Evolutionary conservation across 2,797 vertebrate species (phyloP).

Genomic region (Hemibagrus guttatus): DNA sequence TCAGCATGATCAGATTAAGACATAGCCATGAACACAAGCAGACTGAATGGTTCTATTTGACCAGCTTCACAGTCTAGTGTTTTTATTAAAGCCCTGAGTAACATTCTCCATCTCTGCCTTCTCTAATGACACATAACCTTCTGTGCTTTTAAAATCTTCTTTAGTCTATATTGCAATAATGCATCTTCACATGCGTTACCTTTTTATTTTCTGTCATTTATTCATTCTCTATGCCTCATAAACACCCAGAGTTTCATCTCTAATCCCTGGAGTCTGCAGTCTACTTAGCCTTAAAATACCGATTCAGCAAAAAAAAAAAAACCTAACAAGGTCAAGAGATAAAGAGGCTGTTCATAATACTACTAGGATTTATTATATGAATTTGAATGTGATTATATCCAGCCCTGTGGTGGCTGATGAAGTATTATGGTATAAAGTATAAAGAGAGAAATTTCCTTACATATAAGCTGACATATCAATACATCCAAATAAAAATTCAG

Average conservation of each 20-base stretch:
- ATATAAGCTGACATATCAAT: background rate
- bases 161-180: background rate
- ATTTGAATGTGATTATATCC: background rate
- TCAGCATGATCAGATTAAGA: background rate
- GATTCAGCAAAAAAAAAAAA: background rate
- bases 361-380: background rate
- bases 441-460: background rate
- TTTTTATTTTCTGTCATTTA: conserved; percentile 2
- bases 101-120: background rate
- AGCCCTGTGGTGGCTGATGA: background rate
- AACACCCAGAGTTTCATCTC: conserved; percentile 34
- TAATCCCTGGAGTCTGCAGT: conserved; percentile 5
- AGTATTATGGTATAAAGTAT: background rate
- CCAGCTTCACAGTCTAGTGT: background rate
- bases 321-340: conserved; percentile 12
- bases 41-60: background rate
- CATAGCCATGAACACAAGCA: too few species aligned
- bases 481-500: background rate
- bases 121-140: conserved; percentile 1
- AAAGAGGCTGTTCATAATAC: background rate
- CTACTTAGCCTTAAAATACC: conserved; percentile 25
- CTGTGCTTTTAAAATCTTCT: background rate
- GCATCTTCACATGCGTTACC: conserved; percentile 12
- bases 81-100: background rate
- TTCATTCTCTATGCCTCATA: conserved; percentile 35